Evolutionary conservation across 2,797 vertebrate genomes (phyloP).

Genomic region (Poeciliopsis paucimaculata): DNA sequence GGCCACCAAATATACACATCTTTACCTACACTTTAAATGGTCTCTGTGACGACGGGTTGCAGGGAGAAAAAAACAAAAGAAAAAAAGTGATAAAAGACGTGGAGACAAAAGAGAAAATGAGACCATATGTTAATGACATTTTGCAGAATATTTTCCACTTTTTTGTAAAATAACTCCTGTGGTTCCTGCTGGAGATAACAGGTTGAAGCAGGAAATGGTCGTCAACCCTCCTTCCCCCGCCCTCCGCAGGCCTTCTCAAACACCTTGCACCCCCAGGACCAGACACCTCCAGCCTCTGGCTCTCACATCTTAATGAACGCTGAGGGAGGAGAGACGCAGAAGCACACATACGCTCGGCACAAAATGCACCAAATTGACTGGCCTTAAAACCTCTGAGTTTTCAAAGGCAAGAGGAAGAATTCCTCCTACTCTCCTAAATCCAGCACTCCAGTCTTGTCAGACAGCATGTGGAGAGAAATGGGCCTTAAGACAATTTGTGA

Average conservation of each 20-base stretch:
- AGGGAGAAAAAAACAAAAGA: conserved; percentile 14
- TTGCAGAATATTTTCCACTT: conserved; percentile 51
- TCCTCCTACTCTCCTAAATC: conserved; percentile 60
- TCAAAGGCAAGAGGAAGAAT: conserved; percentile 66
- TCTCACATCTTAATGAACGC: conserved; percentile 81
- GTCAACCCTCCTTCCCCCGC: conserved; percentile 31
- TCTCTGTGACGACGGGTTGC: conserved; percentile 28
- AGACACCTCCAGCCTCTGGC: conserved; percentile 74
- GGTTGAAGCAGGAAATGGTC: conserved; percentile 67
- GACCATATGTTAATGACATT: conserved; percentile 61
- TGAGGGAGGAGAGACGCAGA: conserved; percentile 64
- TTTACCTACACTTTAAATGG: conserved; percentile 67
- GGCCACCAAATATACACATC: conserved; percentile 71
- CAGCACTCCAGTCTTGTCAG: conserved; percentile 62
- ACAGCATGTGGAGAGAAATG: conserved; percentile 64
- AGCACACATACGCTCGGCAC: conserved; percentile 58
- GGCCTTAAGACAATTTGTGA: conserved; percentile 63
- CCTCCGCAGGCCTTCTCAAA: conserved; percentile 71
- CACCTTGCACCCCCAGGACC: conserved; percentile 74
- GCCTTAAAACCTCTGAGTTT: conserved; percentile 73
- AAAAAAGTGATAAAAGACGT: conserved; percentile 30
- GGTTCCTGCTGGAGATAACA: conserved; percentile 70
- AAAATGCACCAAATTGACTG: conserved; percentile 71
- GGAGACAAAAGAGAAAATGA: conserved; percentile 46
- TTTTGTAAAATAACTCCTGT: conserved; percentile 55